phyloP scores from a whole-genome alignment of 1,140 invertebrate species.

The Diorhabda sublineata region DNA sequence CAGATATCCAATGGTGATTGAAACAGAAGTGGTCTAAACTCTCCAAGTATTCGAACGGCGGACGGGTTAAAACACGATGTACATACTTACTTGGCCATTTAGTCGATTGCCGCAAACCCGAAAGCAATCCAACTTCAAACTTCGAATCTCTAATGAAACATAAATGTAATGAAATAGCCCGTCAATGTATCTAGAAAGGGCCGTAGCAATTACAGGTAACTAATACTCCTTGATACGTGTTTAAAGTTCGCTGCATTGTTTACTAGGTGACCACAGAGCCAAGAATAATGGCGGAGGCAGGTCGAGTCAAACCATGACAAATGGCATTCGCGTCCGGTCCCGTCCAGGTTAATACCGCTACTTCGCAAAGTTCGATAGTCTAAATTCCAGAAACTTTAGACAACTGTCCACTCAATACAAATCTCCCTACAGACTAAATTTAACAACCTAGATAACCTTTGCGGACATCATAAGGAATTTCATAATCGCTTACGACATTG shows the following conservation, averaged over 20 bases:
- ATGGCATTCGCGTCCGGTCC: slow-evolving; percentile 41
- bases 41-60: background rate
- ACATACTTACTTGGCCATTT: slow-evolving; percentile 22
- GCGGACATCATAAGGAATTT: slow-evolving; percentile 30
- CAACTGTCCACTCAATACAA: slow-evolving; percentile 38
- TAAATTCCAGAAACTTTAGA: slow-evolving; percentile 40
- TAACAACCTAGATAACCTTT: slow-evolving; percentile 30
- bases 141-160: slow-evolving; percentile 40
- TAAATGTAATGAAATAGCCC: slow-evolving; percentile 43
- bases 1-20: slow-evolving; percentile 1
- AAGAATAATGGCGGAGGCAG: slow-evolving; percentile 40
- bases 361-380: slow-evolving; percentile 42
- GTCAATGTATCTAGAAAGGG: slow-evolving; percentile 36
- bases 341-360: slow-evolving; percentile 45
- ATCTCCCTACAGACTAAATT: slow-evolving; percentile 31
- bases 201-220: slow-evolving; percentile 45
- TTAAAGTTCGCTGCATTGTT: slow-evolving; percentile 48
- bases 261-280: slow-evolving; percentile 41
- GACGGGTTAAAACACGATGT: background rate
- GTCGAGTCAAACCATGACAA: slow-evolving; percentile 47
- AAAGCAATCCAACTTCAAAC: slow-evolving; percentile 38
- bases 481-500: slow-evolving; percentile 28
- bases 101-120: slow-evolving; percentile 31
- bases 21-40: background rate
- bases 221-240: slow-evolving; percentile 45